Conservation (phyloP, 2,888 invertebrate species). For the Lottia scabra region DNA sequence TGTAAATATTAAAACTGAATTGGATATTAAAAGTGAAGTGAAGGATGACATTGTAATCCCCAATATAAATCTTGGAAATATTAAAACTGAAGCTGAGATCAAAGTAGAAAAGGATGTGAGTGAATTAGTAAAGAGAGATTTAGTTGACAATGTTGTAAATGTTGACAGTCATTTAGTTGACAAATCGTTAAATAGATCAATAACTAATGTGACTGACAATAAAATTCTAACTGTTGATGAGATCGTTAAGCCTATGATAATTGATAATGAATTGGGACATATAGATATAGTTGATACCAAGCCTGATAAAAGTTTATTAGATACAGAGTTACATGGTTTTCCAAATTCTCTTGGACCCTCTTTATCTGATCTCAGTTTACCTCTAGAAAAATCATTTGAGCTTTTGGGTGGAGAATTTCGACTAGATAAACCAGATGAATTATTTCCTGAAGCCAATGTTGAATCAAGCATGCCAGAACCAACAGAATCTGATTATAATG, state of each 20-base stretch:
- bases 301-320: slow-evolving; percentile 15
- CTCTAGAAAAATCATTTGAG: slow-evolving; percentile 41
- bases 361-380: slow-evolving; percentile 17
- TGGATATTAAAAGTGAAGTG: too few relatives aligned
- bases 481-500: slow-evolving; percentile 37
- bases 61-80: too few relatives aligned
- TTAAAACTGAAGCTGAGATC: too few relatives aligned
- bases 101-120: background rate
- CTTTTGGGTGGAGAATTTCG: slow-evolving; percentile 29
- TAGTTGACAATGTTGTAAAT: background rate
- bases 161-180: background rate
- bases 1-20: too few relatives aligned
- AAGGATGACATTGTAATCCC: too few relatives aligned
- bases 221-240: too few relatives aligned
- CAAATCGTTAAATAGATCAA: background rate
- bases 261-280: slow-evolving; percentile 4
- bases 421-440: slow-evolving; percentile 1
- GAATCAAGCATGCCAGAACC: background rate
- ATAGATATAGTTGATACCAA: slow-evolving; percentile 5
- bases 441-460: slow-evolving; percentile 10
- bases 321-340: slow-evolving; percentile 11
- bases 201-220: too few relatives aligned
- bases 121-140: background rate
- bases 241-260: background rate
- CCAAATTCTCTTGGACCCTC: background rate